Percentiles rank a stretch among this genome's conserved stretches.
Conservation (phyloP, 2,888 invertebrate species). For the Micropterix aruncella region DNA sequence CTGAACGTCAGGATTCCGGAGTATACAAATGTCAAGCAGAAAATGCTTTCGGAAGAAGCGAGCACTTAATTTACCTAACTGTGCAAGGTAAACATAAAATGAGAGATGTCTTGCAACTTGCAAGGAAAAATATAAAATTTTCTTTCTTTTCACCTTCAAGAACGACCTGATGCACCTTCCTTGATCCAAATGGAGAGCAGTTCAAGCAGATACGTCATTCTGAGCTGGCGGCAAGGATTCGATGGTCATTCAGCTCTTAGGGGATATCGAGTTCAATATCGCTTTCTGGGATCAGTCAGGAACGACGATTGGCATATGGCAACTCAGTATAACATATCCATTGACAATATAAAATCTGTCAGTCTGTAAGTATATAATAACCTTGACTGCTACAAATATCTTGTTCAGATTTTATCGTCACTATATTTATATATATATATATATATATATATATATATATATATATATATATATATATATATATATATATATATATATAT, state of each 20-base stretch:
- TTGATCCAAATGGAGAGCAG: slow-evolving; percentile 43
- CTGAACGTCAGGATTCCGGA: slow-evolving; percentile 62
- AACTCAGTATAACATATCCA: slow-evolving; percentile 9
- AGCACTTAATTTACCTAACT: slow-evolving; percentile 57
- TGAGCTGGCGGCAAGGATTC: slow-evolving; percentile 50
- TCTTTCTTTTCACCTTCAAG: slow-evolving; percentile 18
- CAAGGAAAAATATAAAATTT: too few species aligned
- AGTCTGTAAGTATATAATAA: too few species aligned
- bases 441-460: too few species aligned
- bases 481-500: too few species aligned
- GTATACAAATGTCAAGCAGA: slow-evolving; percentile 61
- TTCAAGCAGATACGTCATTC: slow-evolving; percentile 41
- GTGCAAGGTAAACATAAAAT: slow-evolving; percentile 60
- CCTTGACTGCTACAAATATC: too few species aligned
- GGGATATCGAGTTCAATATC: slow-evolving; percentile 50
- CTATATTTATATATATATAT: too few species aligned
- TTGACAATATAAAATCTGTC: slow-evolving; percentile 18
- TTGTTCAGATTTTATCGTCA: too few species aligned
- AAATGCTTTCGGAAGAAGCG: slow-evolving; percentile 59
- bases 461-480: too few species aligned
- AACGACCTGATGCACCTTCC: slow-evolving; percentile 50
- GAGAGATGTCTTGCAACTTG: too few species aligned
- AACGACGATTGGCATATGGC: slow-evolving; percentile 11
- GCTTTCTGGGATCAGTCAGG: slow-evolving; percentile 19
- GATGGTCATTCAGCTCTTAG: slow-evolving; percentile 54